Conservation (phyloP, 2,797 vertebrate species). For the Mormyrus proboscirostris region DNA sequence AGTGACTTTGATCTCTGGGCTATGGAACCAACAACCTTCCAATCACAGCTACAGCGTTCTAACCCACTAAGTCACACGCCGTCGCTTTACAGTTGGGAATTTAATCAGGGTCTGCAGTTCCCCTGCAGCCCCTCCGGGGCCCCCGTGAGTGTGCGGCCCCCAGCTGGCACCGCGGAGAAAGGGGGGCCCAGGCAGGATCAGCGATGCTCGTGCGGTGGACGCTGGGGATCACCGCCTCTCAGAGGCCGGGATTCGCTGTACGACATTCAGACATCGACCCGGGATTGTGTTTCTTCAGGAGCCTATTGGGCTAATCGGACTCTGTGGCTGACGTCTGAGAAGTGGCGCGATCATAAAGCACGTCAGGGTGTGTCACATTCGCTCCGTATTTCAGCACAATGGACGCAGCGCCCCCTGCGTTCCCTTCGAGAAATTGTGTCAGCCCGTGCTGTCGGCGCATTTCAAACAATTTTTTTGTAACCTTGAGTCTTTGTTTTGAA, state of each 20-base stretch:
- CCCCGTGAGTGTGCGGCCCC: neutral
- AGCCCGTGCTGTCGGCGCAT: neutral
- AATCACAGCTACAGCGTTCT: neutral
- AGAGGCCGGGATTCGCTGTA: constrained; percentile 8
- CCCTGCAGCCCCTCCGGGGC: neutral
- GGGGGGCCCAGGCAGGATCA: constrained; percentile 2
- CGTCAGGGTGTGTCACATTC: neutral
- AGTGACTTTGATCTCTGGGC: neutral
- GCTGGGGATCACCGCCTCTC: neutral
- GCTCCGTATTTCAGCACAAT: neutral
- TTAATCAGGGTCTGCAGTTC: neutral
- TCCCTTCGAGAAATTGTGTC: neutral
- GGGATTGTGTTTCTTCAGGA: constrained; percentile 42
- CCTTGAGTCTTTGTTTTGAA: neutral
- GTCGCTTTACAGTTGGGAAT: neutral
- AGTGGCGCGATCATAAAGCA: neutral
- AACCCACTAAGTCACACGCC: neutral
- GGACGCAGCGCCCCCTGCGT: neutral
- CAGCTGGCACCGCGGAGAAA: neutral
- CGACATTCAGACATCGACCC: constrained; percentile 34
- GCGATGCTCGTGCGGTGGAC: neutral
- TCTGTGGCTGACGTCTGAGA: neutral
- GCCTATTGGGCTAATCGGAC: constrained; percentile 24
- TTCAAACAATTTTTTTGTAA: neutral
- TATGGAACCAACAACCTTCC: neutral